A percentile compares a stretch with the other conserved stretches of the same genome.
Evolutionary conservation across 2,888 invertebrate species (phyloP).

Genomic region (Rhopalosiphum nymphaeae): DNA sequence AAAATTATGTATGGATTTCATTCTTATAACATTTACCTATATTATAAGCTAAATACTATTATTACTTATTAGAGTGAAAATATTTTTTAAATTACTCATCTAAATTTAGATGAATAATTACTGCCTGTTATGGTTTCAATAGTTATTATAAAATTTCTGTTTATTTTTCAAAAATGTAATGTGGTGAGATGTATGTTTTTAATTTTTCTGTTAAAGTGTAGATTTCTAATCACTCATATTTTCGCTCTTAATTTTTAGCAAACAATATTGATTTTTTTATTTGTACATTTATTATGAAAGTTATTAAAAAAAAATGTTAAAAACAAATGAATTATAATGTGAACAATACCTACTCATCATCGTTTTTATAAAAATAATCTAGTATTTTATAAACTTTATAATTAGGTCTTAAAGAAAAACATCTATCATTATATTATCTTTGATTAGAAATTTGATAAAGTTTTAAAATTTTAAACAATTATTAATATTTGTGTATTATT

Average conservation of each 20-base stretch:
- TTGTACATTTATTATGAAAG: conserved; percentile 20
- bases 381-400: background rate
- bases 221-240: background rate
- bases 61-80: background rate
- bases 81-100: background rate
- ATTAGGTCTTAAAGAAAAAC: background rate
- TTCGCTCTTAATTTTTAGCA: background rate
- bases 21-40: background rate
- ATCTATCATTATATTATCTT: background rate
- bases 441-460: background rate
- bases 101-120: background rate
- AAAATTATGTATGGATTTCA: background rate
- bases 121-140: background rate
- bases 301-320: conserved; percentile 18
- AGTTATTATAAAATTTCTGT: background rate
- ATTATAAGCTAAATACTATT: background rate
- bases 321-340: background rate
- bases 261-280: conserved; percentile 40
- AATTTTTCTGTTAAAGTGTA: background rate
- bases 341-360: too few species aligned
- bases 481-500: background rate
- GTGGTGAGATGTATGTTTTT: background rate
- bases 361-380: background rate
- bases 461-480: background rate
- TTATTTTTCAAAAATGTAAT: background rate